phyloP scores from a whole-genome alignment of 2,888 invertebrate genomes.

The Hemistola chrysoprasaria region DNA sequence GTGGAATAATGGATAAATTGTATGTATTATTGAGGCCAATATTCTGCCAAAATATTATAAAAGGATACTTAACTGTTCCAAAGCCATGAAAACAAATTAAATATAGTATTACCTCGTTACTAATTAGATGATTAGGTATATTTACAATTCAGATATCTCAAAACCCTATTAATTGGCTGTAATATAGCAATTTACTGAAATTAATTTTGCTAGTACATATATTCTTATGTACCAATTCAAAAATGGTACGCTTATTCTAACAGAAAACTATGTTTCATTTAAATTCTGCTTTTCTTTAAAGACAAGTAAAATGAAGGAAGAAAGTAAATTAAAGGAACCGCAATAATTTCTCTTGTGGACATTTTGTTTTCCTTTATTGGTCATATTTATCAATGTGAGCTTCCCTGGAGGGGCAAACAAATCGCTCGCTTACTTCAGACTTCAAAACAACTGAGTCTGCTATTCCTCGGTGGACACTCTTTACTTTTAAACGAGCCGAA shows the following conservation, averaged over 20 bases:
- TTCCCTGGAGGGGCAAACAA: constrained; percentile 58
- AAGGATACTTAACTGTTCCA: no score
- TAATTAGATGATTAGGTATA: no score
- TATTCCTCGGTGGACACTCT: constrained; percentile 36
- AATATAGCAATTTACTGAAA: no score
- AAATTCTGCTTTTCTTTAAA: constrained; percentile 32
- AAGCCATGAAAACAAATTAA: constrained; percentile 2
- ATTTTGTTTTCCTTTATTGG: constrained; percentile 73
- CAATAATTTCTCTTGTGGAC: constrained; percentile 65
- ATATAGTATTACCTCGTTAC: no score
- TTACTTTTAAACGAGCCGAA: constrained; percentile 23
- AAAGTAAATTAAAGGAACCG: constrained; percentile 53
- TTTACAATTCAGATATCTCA: no score
- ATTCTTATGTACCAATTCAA: no score
- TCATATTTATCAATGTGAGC: constrained; percentile 67
- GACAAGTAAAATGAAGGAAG: constrained; percentile 37
- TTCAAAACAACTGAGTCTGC: constrained; percentile 39
- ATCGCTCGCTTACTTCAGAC: constrained; percentile 52
- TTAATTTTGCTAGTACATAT: no score
- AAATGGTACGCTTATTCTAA: constrained; percentile 13
- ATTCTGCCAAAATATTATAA: constrained; percentile 1
- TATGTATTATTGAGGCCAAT: constrained; percentile 12
- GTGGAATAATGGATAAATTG: background rate
- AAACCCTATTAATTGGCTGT: no score
- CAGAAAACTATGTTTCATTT: no score